Evolutionary conservation across 2,113 vertebrate species (phyloP).

Genomic region (Catharus bicknelli): DNA sequence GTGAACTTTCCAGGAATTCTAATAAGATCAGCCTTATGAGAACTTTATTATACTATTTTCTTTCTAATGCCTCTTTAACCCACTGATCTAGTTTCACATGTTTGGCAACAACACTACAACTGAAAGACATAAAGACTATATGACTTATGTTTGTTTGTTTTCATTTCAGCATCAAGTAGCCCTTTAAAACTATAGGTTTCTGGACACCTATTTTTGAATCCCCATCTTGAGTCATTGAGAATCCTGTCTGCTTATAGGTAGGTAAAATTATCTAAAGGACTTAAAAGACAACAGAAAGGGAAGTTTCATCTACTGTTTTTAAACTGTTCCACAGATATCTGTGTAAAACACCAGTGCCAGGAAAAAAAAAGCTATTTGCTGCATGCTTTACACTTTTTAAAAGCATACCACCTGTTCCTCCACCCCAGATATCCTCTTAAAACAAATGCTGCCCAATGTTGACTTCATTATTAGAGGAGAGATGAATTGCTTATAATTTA

Average conservation of each 20-base stretch:
- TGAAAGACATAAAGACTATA: background rate
- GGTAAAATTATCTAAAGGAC: background rate
- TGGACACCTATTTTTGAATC: background rate
- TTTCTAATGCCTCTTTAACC: background rate
- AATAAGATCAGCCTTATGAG: background rate
- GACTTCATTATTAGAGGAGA: background rate
- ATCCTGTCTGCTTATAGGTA: background rate
- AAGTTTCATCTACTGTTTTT: background rate
- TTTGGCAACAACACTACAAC: background rate
- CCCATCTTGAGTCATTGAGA: background rate
- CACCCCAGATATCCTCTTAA: background rate
- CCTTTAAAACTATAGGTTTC: background rate
- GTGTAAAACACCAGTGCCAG: background rate
- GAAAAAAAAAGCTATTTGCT: background rate
- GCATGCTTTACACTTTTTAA: background rate
- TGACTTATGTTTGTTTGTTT: background rate
- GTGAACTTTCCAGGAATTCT: background rate
- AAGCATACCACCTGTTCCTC: background rate
- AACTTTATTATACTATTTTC: background rate
- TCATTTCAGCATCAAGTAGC: background rate
- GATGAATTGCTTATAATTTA: background rate
- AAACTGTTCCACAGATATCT: background rate
- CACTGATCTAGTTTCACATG: accelerated
- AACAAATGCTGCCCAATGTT: background rate
- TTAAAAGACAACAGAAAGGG: background rate